These are phyloP conservation scores for Aplysina aerophoba DNA, from an alignment of 37 sponge, comb jelly and placozoan species.

Conservation along the genomic window DNA sequence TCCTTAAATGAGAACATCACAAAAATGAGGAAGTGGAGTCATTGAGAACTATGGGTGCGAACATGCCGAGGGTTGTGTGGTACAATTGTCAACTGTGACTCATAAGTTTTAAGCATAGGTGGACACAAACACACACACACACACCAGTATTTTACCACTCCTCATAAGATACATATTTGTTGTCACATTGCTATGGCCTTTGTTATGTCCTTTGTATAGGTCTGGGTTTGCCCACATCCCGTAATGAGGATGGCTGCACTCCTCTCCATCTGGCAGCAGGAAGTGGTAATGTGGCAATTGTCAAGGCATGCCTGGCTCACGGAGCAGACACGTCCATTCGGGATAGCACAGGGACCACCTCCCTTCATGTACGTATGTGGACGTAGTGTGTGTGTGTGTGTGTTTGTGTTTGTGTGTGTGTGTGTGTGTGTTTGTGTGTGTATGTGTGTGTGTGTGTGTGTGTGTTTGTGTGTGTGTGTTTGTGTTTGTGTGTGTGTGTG, in stretches of 20 bases:
- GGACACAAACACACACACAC: no score
- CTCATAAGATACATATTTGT: no score
- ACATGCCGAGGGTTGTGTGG: no score
- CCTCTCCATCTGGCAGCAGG: slow-evolving; percentile 76
- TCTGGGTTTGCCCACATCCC: slow-evolving; percentile 54
- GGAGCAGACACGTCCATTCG: slow-evolving; percentile 76
- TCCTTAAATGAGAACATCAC: no score
- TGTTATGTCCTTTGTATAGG: not conserved
- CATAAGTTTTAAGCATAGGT: no score
- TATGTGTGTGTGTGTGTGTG: slow-evolving; percentile 16
- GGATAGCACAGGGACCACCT: slow-evolving; percentile 81
- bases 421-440: slow-evolving; percentile 29
- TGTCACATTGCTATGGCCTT: no score
- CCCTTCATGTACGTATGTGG: slow-evolving; percentile 76
- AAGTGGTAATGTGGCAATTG: slow-evolving; percentile 56
- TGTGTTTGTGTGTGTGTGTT: slow-evolving; percentile 29
- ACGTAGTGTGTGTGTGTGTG: slow-evolving; percentile 26
- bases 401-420: slow-evolving; percentile 27
- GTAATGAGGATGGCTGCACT: slow-evolving; percentile 76
- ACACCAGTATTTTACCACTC: no score
- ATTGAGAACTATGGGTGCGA: no score
- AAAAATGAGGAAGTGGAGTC: no score
- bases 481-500: slow-evolving; percentile 35
- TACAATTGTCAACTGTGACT: no score
- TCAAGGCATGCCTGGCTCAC: slow-evolving; percentile 53